A percentile compares a stretch with the other conserved stretches of the same genome.
These are phyloP conservation scores for Notarius quadriscutis DNA, from an alignment of 2,113 vertebrate genomes.

Conservation along the genomic window DNA sequence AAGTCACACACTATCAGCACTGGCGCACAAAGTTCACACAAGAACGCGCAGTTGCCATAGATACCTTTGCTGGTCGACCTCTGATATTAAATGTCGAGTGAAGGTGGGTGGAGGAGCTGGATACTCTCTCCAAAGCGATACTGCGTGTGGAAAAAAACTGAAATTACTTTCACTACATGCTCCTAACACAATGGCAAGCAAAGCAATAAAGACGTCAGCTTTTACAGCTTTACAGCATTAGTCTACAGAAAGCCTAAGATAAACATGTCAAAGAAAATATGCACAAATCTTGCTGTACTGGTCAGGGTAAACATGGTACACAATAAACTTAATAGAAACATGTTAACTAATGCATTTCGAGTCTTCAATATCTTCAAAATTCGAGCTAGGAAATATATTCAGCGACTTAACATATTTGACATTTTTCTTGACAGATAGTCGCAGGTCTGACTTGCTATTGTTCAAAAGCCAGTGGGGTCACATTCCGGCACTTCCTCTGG, in stretches of 20 bases:
- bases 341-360: background rate
- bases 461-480: constrained; percentile 62
- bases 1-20: constrained; percentile 65
- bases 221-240: constrained; percentile 17
- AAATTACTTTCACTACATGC: constrained; percentile 23
- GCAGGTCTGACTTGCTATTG: constrained; percentile 28
- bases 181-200: background rate
- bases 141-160: background rate
- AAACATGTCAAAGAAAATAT: constrained; percentile 32
- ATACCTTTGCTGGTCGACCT: constrained; percentile 58
- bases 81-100: constrained; percentile 61
- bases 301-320: background rate
- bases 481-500: constrained; percentile 64
- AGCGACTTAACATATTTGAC: background rate
- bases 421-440: background rate
- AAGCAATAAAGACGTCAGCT: constrained; percentile 17
- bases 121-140: background rate
- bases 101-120: constrained; percentile 42
- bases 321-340: background rate
- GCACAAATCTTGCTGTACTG: background rate
- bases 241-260: constrained; percentile 11
- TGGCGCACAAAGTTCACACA: constrained; percentile 69
- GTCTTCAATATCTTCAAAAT: background rate
- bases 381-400: background rate
- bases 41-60: constrained; percentile 63